Base-by-base conservation (phyloP, 1,140 invertebrate genomes). In the Melitaea cinxia region DNA sequence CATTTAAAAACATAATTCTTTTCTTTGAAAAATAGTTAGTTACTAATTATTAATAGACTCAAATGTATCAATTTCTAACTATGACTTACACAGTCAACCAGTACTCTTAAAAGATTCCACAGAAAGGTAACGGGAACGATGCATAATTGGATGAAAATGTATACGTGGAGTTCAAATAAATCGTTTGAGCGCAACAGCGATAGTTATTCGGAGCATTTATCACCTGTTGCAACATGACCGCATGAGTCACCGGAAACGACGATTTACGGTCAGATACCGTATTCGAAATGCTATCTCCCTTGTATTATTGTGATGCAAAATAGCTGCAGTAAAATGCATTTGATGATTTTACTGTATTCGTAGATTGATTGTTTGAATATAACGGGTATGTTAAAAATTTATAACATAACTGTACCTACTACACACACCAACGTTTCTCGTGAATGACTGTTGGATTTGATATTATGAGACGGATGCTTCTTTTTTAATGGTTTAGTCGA, bases 141-240 rank as follows among this genome's bases (percentile, higher is more conserved):
- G 14, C 24, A 15, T 58, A 58, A 47, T 58, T 58, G 56, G 56
- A 58, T 58, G 56, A 58, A 47, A 58, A 58, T 58, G 17, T 14
- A 58, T 47, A 45, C 17, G 24, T 7, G 56, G 42, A 10, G 19
- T 21, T 17, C 42, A 39, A n/a, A 21, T 47, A 47, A 47, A 47
- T 47, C 21, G 21, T 47, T 47, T 23, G 19, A 47, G 4, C 12
- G 42, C 12, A 12, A 33, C 30, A 10, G 30, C 1, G 1, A 7
- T 33, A 33, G 30, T 28, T 28, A 28, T 28, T 28, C 26, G 7
- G 26, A 28, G 26, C n/a, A 56, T 30, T 56, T 56, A 56, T 28
- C 54, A 56, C 54, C 37, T 45, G 54, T 56, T 56, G 54, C 54
- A 45, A 47, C 42, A 47, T 47, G 9, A 47, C 3, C 21, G 37